Evolutionary conservation across 1,140 invertebrate species (phyloP).

Genomic region (Chymomyza costata): DNA sequence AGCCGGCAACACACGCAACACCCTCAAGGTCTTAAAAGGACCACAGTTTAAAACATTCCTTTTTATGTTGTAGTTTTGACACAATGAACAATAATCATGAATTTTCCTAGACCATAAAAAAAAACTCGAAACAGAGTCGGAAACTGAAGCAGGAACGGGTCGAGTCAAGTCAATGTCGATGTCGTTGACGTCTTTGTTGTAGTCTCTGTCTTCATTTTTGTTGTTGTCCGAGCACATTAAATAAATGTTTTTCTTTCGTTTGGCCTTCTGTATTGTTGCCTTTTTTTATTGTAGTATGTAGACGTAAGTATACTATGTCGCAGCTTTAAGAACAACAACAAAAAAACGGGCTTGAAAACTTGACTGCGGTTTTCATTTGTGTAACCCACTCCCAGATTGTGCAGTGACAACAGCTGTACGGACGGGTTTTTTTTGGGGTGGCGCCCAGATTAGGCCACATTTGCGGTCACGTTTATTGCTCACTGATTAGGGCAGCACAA

Average conservation of each 20-base stretch:
- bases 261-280: constrained; percentile 44
- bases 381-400: constrained; percentile 28
- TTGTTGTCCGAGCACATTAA: constrained; percentile 67
- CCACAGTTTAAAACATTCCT: constrained; percentile 58
- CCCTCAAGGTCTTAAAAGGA: not conserved
- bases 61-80: constrained; percentile 73
- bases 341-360: constrained; percentile 13
- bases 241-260: constrained; percentile 63
- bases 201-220: too few relatives aligned
- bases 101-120: constrained; percentile 67
- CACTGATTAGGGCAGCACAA: constrained; percentile 66
- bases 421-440: too few relatives aligned
- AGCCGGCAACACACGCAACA: not conserved
- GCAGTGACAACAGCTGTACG: too few relatives aligned
- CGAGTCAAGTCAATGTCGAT: not conserved
- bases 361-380: constrained; percentile 49
- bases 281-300: constrained; percentile 30
- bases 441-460: constrained; percentile 66
- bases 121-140: constrained; percentile 22
- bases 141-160: constrained; percentile 2
- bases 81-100: constrained; percentile 73
- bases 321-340: not conserved
- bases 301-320: constrained; percentile 4
- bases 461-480: constrained; percentile 72
- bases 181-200: constrained; percentile 36